phyloP scores from a whole-genome alignment of 2,888 invertebrate genomes.

The Cephus pygmeus region DNA sequence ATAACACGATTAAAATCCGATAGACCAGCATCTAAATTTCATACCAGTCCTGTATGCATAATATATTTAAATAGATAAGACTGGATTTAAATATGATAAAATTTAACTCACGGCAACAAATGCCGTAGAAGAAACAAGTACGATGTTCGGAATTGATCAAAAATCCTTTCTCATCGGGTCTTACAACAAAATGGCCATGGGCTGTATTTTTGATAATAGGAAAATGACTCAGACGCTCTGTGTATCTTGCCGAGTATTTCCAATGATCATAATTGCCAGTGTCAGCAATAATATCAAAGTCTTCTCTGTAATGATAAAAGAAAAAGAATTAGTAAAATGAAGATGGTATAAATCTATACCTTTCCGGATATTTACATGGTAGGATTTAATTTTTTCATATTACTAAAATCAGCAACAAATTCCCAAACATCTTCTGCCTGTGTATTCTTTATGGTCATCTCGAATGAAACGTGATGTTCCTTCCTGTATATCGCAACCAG shows the following conservation, averaged over 20 bases:
- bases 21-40: conserved; percentile 17
- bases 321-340: neutral
- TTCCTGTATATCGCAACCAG: conserved; percentile 51
- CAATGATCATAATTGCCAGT: conserved; percentile 76
- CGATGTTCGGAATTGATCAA: conserved; percentile 72
- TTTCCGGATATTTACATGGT: conserved; percentile 72
- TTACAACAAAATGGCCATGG: conserved; percentile 72
- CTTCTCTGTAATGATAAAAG: conserved; percentile 65
- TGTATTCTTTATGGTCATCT: conserved; percentile 68
- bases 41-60: neutral
- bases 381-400: conserved; percentile 77
- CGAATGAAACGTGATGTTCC: conserved; percentile 49
- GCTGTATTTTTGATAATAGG: conserved; percentile 73
- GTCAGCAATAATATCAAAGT: conserved; percentile 74
- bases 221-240: conserved; percentile 74
- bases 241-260: conserved; percentile 76
- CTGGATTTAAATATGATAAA: neutral
- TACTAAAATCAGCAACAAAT: conserved; percentile 80
- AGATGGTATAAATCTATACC: neutral
- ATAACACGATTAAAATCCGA: conserved; percentile 56
- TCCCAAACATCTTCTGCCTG: conserved; percentile 76
- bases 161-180: conserved; percentile 67
- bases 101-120: conserved; percentile 72
- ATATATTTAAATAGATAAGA: neutral
- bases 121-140: conserved; percentile 72